Conservation (phyloP, 1,140 invertebrate genomes). For the Drosophila ogumai region DNA sequence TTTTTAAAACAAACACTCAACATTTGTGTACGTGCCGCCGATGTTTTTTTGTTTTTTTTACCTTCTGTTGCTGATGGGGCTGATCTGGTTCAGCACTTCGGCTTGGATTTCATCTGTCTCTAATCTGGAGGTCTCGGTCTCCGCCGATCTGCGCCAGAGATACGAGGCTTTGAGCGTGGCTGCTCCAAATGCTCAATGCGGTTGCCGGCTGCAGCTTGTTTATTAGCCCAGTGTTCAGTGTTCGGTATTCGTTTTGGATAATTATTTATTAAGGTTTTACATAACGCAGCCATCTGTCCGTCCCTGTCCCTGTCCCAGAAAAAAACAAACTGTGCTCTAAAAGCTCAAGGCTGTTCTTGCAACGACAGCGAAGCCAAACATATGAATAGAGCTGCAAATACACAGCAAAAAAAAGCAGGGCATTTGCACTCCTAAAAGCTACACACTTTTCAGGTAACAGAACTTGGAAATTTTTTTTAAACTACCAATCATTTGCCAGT, state of each 20-base stretch:
- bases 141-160: conserved; percentile 5
- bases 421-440: no score
- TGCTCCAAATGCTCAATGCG: conserved; percentile 44
- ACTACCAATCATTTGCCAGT: no score
- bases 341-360: conserved; percentile 28
- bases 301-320: conserved; percentile 40
- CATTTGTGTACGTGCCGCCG: not conserved
- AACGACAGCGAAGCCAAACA: conserved; percentile 6
- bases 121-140: conserved; percentile 30
- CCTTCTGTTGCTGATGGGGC: conserved; percentile 14
- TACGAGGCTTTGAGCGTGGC: conserved; percentile 22
- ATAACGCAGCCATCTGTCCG: conserved; percentile 24
- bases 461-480: no score
- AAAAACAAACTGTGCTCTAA: conserved; percentile 6
- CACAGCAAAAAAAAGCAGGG: not conserved
- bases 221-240: conserved; percentile 25
- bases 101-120: conserved; percentile 36
- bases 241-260: conserved; percentile 30
- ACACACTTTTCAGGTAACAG: no score
- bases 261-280: conserved; percentile 50
- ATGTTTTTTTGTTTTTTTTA: conserved; percentile 5
- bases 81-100: conserved; percentile 41
- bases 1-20: not conserved
- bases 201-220: conserved; percentile 34
- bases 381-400: conserved; percentile 14